Conservation (phyloP, 2,888 invertebrate genomes). For the Macropis europaea region DNA sequence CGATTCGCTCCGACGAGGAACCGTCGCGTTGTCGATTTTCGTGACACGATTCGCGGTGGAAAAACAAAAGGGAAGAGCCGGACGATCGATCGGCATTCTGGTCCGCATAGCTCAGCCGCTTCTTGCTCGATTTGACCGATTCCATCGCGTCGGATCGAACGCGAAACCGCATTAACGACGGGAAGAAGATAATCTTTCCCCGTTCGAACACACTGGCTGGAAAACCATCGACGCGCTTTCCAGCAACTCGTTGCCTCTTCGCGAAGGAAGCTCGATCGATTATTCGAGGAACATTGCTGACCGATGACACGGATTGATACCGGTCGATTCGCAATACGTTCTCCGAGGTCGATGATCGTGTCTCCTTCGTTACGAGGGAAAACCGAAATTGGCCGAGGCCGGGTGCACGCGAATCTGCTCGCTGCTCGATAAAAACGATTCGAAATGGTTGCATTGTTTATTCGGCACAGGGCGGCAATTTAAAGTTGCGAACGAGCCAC, state of each 20-base stretch:
- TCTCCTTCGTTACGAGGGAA: too few species aligned
- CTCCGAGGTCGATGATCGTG: not conserved
- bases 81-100: not conserved
- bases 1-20: slow-evolving; percentile 2
- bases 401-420: not conserved
- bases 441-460: not conserved
- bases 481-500: too few species aligned
- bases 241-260: slow-evolving; percentile 2
- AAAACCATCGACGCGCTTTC: slow-evolving; percentile 36
- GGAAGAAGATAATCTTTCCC: slow-evolving; percentile 71
- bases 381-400: too few species aligned
- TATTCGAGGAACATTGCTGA: slow-evolving; percentile 25
- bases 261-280: slow-evolving; percentile 34
- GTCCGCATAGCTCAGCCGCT: not conserved
- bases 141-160: slow-evolving; percentile 2
- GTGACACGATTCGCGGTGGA: not conserved
- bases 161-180: slow-evolving; percentile 64
- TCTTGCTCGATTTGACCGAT: slow-evolving; percentile 8
- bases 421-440: not conserved
- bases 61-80: not conserved
- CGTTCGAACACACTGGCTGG: slow-evolving; percentile 58
- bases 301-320: slow-evolving; percentile 45
- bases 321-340: not conserved
- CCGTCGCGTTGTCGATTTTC: slow-evolving; percentile 5
- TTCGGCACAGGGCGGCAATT: too few species aligned